Conservation (phyloP, 1,140 invertebrate genomes). For the Panagrolaimus sp. region DNA sequence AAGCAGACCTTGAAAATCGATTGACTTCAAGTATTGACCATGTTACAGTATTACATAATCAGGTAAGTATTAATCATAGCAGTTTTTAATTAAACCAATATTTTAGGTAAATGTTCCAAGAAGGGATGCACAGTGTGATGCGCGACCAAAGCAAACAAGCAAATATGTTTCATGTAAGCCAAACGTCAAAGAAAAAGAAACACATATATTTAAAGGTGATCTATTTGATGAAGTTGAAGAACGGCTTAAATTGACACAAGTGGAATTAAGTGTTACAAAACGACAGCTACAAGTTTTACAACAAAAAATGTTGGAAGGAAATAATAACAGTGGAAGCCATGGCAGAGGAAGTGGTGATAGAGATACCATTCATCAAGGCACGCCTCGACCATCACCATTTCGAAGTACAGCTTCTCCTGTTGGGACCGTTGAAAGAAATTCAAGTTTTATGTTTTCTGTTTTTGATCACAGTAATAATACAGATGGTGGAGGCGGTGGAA, state of each 20-base stretch:
- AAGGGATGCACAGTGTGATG: constrained; percentile 49
- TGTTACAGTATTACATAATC: constrained; percentile 35
- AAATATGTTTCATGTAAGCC: constrained; percentile 57
- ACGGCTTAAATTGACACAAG: constrained; percentile 28
- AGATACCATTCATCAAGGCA: too few species aligned
- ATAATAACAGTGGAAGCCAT: too few species aligned
- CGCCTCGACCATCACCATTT: too few species aligned
- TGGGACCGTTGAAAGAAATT: too few species aligned
- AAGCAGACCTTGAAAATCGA: constrained; percentile 41
- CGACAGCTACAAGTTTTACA: constrained; percentile 38
- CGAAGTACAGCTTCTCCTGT: too few species aligned
- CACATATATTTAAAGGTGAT: constrained; percentile 30
- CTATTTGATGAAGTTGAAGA: constrained; percentile 44
- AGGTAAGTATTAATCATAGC: neutral
- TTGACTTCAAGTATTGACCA: constrained; percentile 48
- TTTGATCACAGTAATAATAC: too few species aligned
- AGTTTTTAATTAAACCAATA: constrained; percentile 25
- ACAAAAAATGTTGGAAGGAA: constrained; percentile 32
- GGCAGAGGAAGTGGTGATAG: too few species aligned
- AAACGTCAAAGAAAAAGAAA: constrained; percentile 39
- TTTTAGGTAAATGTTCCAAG: constrained; percentile 31
- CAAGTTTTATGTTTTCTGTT: too few species aligned
- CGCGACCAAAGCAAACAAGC: constrained; percentile 37
- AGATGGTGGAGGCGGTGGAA: too few species aligned
- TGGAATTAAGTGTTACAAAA: constrained; percentile 28